A percentile compares a stretch with the other conserved stretches of the same genome.
These are phyloP conservation scores for Glaucidium brasilianum DNA, from an alignment of 2,113 vertebrate genomes.

Conservation along the genomic window DNA sequence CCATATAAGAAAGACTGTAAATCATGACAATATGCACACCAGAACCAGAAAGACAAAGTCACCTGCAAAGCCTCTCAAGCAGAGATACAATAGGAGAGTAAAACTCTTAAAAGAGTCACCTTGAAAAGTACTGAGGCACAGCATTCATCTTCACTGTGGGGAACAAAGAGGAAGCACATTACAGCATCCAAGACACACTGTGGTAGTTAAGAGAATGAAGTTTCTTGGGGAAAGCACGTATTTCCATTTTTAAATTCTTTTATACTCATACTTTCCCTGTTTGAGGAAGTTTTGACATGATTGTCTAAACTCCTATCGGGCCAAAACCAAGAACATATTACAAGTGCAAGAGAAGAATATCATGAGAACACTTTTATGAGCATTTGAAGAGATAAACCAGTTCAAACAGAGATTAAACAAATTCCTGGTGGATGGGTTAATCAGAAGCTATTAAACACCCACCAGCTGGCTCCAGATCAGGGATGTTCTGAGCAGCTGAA, in stretches of 20 bases:
- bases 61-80: background rate
- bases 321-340: background rate
- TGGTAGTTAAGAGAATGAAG: background rate
- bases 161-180: background rate
- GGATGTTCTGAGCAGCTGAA: background rate
- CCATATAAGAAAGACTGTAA: background rate
- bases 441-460: background rate
- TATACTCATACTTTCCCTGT: background rate
- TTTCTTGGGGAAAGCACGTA: background rate
- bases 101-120: conserved; percentile 12
- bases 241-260: background rate
- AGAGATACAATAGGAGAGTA: background rate
- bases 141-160: background rate
- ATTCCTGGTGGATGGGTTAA: background rate
- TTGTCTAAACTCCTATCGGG: background rate
- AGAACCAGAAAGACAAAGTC: background rate
- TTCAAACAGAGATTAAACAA: conserved; percentile 21
- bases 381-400: background rate
- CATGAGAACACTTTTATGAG: background rate
- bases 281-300: background rate
- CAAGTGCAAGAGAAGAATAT: background rate
- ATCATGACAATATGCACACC: background rate
- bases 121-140: conserved; percentile 15
- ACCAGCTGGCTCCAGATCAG: background rate
- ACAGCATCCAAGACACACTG: background rate